A percentile compares a stretch with the other conserved stretches of the same genome.
Evolutionary conservation across 2,888 invertebrate genomes (phyloP).

Genomic region (Balanococcus diminutus): DNA sequence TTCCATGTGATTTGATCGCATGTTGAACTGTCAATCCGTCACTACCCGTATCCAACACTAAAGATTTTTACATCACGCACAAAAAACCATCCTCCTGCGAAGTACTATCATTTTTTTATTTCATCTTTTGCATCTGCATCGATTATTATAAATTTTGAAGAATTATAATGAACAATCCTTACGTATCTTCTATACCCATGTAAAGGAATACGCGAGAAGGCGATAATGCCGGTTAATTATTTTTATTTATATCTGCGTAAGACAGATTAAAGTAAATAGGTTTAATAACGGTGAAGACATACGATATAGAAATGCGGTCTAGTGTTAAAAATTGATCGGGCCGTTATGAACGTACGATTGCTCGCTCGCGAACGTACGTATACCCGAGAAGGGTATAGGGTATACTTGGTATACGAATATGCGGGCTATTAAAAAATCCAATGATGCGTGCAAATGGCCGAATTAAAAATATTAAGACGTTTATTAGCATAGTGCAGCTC

Average conservation of each 20-base stretch:
- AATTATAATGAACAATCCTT: not conserved
- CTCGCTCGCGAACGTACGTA: not conserved
- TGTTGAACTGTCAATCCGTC: too few relatives aligned
- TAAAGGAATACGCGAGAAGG: not conserved
- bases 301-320: not conserved
- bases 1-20: too few relatives aligned
- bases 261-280: slow-evolving; percentile 16
- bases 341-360: not conserved
- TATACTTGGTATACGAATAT: too few relatives aligned
- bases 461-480: slow-evolving; percentile 34
- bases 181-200: not conserved
- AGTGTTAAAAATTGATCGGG: slow-evolving; percentile 16
- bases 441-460: slow-evolving; percentile 24
- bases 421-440: slow-evolving; percentile 15
- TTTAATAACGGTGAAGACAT: slow-evolving; percentile 26
- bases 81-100: too few relatives aligned
- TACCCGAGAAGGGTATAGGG: not conserved
- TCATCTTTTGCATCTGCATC: not conserved
- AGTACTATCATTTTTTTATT: not conserved
- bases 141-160: not conserved
- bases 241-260: not conserved
- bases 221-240: slow-evolving; percentile 14
- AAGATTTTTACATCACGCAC: too few relatives aligned
- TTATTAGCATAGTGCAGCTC: not conserved
- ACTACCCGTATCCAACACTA: too few relatives aligned